A percentile compares a stretch with the other conserved stretches of the same genome.
Evolutionary conservation across 2,797 vertebrate genomes (phyloP).

Genomic region (Vireo griseus): DNA sequence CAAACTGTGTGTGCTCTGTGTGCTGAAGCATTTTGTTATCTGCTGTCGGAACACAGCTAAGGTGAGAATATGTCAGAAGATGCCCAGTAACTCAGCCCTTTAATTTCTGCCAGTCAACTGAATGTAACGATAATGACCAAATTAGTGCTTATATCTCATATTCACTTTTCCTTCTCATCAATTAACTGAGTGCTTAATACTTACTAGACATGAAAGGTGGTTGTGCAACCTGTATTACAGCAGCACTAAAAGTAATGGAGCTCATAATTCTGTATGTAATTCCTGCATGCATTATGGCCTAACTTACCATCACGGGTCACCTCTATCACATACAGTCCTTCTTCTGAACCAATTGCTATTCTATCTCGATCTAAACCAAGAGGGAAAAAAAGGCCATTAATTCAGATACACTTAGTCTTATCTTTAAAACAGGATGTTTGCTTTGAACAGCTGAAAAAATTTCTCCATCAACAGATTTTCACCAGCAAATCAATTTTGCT

Average conservation of each 20-base stretch:
- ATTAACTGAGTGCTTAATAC: neutral
- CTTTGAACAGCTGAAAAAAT: neutral
- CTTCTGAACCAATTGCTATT: slow-evolving; percentile 91
- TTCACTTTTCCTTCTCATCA: neutral
- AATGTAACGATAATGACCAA: neutral
- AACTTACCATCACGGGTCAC: slow-evolving; percentile 91
- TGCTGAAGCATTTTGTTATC: neutral
- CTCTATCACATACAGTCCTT: slow-evolving; percentile 93
- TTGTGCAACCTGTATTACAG: neutral
- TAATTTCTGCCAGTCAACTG: neutral
- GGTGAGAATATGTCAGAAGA: neutral
- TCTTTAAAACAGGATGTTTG: neutral
- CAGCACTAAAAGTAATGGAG: neutral
- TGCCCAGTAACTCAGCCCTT: neutral
- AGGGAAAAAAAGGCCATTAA: neutral
- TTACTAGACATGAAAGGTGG: neutral
- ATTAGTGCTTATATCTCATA: neutral
- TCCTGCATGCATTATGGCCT: neutral
- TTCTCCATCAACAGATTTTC: neutral
- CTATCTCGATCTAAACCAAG: slow-evolving; percentile 85
- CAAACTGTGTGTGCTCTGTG: neutral
- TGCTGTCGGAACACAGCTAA: neutral
- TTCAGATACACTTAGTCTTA: neutral
- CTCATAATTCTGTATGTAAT: neutral
- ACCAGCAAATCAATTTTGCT: neutral